phyloP scores from a whole-genome alignment of 2,888 invertebrate genomes.

The Catonia carolina region DNA sequence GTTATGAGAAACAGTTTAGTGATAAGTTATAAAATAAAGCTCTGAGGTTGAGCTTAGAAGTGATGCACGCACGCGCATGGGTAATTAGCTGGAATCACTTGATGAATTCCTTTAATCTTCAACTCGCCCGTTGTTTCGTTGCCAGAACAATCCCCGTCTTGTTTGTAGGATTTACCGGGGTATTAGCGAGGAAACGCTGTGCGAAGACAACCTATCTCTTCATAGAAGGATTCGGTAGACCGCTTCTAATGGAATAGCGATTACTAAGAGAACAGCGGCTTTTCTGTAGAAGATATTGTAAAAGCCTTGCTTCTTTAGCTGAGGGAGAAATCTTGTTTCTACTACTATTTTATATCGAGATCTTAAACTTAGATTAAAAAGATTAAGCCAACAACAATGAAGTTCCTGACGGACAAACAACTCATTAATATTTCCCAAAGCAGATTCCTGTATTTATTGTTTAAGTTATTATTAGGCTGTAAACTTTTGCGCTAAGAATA shows the following conservation, averaged over 20 bases:
- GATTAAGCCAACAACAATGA: no score
- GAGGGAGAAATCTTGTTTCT: no score
- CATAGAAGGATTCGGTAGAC: slow-evolving; percentile 3
- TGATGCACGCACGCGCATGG: neutral
- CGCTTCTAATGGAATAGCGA: slow-evolving; percentile 12
- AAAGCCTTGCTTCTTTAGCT: no score
- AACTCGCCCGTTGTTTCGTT: neutral
- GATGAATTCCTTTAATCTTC: slow-evolving; percentile 13
- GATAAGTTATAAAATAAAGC: slow-evolving; percentile 9
- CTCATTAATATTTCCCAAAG: no score
- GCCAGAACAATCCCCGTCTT: slow-evolving; percentile 7
- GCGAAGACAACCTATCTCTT: slow-evolving; percentile 2
- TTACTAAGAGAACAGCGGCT: neutral
- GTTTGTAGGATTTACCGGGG: slow-evolving; percentile 4
- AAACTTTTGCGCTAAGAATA: no score
- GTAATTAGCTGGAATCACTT: slow-evolving; percentile 11
- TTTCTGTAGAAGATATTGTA: no score
- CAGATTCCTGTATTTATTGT: no score
- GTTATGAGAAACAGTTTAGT: slow-evolving; percentile 7
- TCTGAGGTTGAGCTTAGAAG: neutral
- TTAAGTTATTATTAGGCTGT: no score
- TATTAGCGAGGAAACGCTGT: slow-evolving; percentile 1
- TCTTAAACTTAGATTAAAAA: no score
- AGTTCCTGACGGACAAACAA: no score
- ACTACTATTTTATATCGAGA: no score